Base-by-base conservation (phyloP, 1,140 invertebrate species). In the Brachystomella parvula region DNA sequence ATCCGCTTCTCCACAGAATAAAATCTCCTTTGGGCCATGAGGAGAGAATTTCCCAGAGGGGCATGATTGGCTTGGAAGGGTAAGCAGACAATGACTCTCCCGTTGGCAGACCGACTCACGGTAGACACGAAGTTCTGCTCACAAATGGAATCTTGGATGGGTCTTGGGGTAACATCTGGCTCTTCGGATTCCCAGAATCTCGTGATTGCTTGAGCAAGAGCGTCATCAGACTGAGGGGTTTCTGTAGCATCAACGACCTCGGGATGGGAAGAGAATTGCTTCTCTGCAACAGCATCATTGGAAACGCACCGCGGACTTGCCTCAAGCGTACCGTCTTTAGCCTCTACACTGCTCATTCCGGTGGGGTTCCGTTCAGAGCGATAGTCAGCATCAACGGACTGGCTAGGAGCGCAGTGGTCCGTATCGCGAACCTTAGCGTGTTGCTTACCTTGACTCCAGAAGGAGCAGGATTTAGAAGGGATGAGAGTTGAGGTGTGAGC, bases 131-230 rank as follows among this genome's bases (percentile, higher is more conserved):
- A 75, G 49, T 73, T 68, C 9, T 68, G 31, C 47, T 76, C 74
- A 47, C 73, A 74, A 6, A 26, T 30, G 33, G 47, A 47, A 35
- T 75, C 73, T 21, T n/a, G 28, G 31, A 3, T 15, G 29, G 64
- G 24, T 67, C 47, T 6, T 47, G 12, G 2, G 2, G 28, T 21
- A 9, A 33, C 6, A 19, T 58, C 49, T 19, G 32, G 44, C 19
- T 26, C 74, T 66, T 63, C 76, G 75, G 2, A 75, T 9, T 39
- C 74, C 65, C 75, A 74, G 77, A 63, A 77, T 75, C 1, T 73
- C 53, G 61, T 1, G 47, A 32, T 21, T 28, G 19, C 58, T 53
- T n/a, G 26, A 35, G n/a, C 28, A 6, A 57, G 6, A 24, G 24
- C 6, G 9, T 24, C 24, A 19, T 53, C 49, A 24, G 9, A 9